A percentile compares a stretch with the other conserved stretches of the same genome.
phyloP scores from a whole-genome alignment of 2,888 invertebrate genomes.

The Phragmatobia fuliginosa region DNA sequence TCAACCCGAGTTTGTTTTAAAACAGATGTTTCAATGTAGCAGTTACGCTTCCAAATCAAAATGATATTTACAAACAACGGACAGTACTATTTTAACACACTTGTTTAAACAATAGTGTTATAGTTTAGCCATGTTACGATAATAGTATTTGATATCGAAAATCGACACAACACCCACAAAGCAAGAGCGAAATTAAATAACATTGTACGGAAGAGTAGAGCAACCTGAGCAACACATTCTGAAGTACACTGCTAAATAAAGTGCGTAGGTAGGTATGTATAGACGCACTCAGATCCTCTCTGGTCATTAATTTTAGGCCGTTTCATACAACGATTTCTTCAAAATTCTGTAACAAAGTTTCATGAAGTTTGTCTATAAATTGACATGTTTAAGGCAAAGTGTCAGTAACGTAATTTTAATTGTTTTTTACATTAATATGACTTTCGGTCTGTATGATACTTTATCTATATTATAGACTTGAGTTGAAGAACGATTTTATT shows the following conservation, averaged over 20 bases:
- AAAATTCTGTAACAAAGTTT: neutral
- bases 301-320: neutral
- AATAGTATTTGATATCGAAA: neutral
- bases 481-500: too few species aligned
- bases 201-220: neutral
- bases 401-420: too few species aligned
- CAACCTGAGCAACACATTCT: neutral
- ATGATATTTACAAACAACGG: slow-evolving; percentile 1
- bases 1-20: neutral
- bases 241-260: neutral
- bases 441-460: too few species aligned
- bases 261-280: too few species aligned
- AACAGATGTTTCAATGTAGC: neutral
- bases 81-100: neutral
- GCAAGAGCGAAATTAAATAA: neutral
- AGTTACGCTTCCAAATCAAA: neutral
- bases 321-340: neutral
- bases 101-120: neutral
- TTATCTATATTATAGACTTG: too few species aligned
- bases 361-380: too few species aligned
- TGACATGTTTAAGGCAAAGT: too few species aligned
- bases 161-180: neutral
- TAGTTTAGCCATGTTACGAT: neutral
- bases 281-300: neutral
- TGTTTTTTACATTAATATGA: too few species aligned